Evolutionary conservation across 2,888 invertebrate species (phyloP), one percentile per base, ranked within the genome.

Genomic region (Icerya purchasi): DNA sequence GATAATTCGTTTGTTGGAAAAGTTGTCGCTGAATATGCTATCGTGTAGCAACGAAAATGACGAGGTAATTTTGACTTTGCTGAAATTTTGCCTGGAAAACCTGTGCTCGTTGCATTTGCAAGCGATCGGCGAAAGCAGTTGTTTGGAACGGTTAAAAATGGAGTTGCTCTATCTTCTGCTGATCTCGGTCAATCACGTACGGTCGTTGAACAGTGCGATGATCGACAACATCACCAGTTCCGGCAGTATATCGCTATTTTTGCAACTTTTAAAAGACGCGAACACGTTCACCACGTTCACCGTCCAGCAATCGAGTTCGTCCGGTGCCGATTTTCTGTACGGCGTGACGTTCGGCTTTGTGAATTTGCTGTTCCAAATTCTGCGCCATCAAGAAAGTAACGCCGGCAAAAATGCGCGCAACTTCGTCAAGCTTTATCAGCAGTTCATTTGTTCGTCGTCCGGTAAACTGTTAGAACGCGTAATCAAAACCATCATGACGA

Each of bases 21-120:
- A 36, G 5, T 36, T 36, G 14, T 36, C 36, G 5, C 14, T 36
- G 36, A 5, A 36, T 5, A 36, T 14, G 8, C 8, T 36, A 36
- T 36, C 36, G 36, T 36, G 36, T 36, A 5, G 14, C 8, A 36
- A 14, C 60, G 60, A 60, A 3, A 56, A 52, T 53, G 60, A 63
- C 54, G 62, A 62, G 56, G 60, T 77, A 59, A 76, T 78, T 0
- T 74, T 79, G 65, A 78, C 79, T 62, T 77, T 78, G 23, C 72
- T 80, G 1, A 78, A 78, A 66, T 81, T 81, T 65, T 73, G 80
- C 0, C 64, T 80, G 49, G 76, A 79, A 58, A 78, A 78, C 59
- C 68, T 81, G 0, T 80, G 80, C 68, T 72, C 77, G 1, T 65
- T 81, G 14, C 79, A 81, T 64, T 54, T 3, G 14, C 51, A 61